phyloP scores from a whole-genome alignment of 2,113 vertebrate species.

The Cairina moschata region DNA sequence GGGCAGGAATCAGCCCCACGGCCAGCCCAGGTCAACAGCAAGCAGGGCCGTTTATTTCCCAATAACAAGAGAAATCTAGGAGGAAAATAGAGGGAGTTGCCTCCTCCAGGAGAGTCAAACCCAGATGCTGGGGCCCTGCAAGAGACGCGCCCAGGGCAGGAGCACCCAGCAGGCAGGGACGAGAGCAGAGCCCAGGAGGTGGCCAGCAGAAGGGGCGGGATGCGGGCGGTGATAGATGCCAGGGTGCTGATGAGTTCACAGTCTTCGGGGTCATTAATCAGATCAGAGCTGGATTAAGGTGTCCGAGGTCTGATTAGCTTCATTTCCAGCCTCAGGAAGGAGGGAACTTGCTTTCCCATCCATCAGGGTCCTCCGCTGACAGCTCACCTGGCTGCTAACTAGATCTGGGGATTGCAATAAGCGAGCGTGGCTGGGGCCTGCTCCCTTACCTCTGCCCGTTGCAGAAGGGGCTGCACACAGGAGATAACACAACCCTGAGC shows the following conservation, averaged over 20 bases:
- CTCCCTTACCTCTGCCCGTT: background rate
- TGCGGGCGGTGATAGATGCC: slow-evolving; percentile 59
- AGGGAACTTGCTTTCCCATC: slow-evolving; percentile 57
- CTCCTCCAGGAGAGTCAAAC: background rate
- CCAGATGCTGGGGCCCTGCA: background rate
- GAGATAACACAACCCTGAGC: too few relatives aligned
- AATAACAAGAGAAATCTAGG: background rate
- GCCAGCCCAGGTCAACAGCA: background rate
- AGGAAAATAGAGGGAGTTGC: background rate
- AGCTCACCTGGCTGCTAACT: slow-evolving; percentile 65
- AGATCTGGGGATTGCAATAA: slow-evolving; percentile 40
- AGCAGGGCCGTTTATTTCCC: background rate
- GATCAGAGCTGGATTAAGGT: slow-evolving; percentile 72
- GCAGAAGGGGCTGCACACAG: too few relatives aligned
- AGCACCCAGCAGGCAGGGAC: rapidly evolving
- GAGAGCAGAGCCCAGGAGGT: background rate
- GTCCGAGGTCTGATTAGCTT: slow-evolving; percentile 71
- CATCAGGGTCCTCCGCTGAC: slow-evolving; percentile 52
- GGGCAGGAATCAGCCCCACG: background rate
- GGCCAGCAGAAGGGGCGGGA: slow-evolving; percentile 27
- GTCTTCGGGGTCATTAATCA: slow-evolving; percentile 65
- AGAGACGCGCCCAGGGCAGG: background rate
- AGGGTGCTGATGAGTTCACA: slow-evolving; percentile 70
- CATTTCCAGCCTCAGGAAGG: slow-evolving; percentile 70
- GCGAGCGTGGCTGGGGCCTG: background rate